These are phyloP conservation scores for Agrochola circellaris DNA, from an alignment of 2,888 invertebrate species.

Conservation along the genomic window DNA sequence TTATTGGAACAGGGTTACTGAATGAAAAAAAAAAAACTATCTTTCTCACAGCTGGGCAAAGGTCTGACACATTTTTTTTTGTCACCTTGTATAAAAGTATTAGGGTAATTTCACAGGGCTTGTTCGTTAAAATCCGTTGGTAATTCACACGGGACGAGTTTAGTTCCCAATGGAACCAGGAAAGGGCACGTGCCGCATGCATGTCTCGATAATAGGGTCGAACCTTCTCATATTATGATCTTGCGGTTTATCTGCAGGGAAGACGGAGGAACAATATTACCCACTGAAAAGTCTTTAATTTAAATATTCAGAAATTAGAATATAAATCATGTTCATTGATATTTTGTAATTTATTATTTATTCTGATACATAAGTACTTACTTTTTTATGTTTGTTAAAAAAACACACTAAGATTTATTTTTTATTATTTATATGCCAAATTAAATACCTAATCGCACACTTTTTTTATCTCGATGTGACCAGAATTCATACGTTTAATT, in stretches of 20 bases:
- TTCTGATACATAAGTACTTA: too few relatives aligned
- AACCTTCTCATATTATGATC: background rate
- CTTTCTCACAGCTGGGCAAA: background rate
- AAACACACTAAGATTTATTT: background rate
- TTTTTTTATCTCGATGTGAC: background rate
- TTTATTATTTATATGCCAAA: background rate
- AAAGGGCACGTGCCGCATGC: conserved; percentile 6
- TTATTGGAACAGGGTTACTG: background rate
- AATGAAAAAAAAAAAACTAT: background rate
- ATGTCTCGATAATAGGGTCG: background rate
- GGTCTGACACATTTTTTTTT: background rate
- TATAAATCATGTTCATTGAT: too few relatives aligned
- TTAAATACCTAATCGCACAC: background rate
- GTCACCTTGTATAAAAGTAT: conserved; percentile 1
- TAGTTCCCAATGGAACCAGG: conserved; percentile 32
- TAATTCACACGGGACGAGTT: conserved; percentile 34
- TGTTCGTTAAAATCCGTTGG: conserved; percentile 29
- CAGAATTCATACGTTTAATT: conserved; percentile 2
- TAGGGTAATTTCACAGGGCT: background rate
- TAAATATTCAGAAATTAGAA: background rate
- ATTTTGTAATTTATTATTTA: background rate
- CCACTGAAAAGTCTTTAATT: background rate
- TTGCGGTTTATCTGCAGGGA: background rate
- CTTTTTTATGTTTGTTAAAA: background rate
- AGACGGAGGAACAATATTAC: background rate